Conservation (phyloP, 2,888 invertebrate genomes). For the Oeneis ivallda region DNA sequence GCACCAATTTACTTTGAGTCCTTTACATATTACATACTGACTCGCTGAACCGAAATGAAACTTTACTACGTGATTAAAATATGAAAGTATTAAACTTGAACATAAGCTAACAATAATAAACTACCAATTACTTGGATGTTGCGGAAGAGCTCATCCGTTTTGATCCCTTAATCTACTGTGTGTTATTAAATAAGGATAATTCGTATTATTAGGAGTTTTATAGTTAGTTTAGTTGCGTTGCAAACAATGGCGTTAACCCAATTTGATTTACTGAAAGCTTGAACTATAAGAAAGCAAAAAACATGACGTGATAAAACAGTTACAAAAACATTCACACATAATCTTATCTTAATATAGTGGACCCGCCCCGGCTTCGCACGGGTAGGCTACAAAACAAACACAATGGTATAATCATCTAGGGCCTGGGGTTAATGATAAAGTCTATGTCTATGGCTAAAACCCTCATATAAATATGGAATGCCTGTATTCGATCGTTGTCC, state of each 20-base stretch:
- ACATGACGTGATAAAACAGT: too few species aligned
- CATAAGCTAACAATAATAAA: slow-evolving; percentile 1
- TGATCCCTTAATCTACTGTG: slow-evolving; percentile 5
- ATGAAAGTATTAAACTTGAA: not conserved
- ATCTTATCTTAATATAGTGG: too few species aligned
- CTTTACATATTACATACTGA: not conserved
- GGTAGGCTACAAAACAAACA: too few species aligned
- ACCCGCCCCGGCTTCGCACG: too few species aligned
- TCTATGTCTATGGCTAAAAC: too few species aligned
- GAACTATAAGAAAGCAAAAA: too few species aligned
- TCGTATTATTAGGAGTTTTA: not conserved
- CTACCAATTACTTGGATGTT: slow-evolving; percentile 2
- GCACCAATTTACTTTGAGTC: not conserved
- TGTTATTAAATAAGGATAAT: slow-evolving; percentile 2
- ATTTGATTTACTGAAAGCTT: not conserved
- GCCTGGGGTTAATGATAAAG: too few species aligned
- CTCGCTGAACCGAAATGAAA: not conserved
- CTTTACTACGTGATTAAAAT: not conserved
- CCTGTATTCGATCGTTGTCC: too few species aligned
- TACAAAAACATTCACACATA: too few species aligned
- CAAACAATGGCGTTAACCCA: not conserved
- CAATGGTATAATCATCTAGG: too few species aligned
- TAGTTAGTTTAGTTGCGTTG: not conserved
- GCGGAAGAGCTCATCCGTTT: not conserved
- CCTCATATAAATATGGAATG: too few species aligned